A percentile compares a stretch with the other conserved stretches of the same genome.
Conservation (phyloP, 2,888 invertebrate species). For the Lingula anatina region DNA sequence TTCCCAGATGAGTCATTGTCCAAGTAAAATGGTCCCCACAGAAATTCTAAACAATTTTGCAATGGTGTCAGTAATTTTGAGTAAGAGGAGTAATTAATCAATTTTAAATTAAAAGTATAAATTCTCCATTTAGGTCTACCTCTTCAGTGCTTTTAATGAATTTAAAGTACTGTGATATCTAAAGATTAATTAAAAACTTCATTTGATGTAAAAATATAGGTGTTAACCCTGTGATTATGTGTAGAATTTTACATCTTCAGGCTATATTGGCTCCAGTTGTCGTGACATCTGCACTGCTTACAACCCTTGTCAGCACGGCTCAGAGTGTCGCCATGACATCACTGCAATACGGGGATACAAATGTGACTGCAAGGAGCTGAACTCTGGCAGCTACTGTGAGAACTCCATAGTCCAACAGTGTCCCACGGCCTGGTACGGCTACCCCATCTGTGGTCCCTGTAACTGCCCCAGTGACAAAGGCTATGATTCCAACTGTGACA, state of each 20-base stretch:
- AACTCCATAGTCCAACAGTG: conserved; percentile 58
- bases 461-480: conserved; percentile 77
- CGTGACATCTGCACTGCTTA: conserved; percentile 69
- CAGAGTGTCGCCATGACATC: conserved; percentile 59
- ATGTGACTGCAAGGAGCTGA: conserved; percentile 73
- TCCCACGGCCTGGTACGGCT: conserved; percentile 93
- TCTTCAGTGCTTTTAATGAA: no score
- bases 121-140: no score
- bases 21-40: no score
- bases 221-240: not conserved
- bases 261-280: conserved; percentile 59
- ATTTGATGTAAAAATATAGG: not conserved
- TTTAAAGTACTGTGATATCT: no score
- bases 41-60: no score
- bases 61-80: no score
- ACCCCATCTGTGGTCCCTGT: conserved; percentile 89
- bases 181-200: not conserved
- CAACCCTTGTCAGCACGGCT: conserved; percentile 75
- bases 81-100: no score
- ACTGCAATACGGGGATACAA: conserved; percentile 61
- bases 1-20: no score
- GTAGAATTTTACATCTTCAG: conserved; percentile 27
- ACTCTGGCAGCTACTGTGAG: conserved; percentile 56
- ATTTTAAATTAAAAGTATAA: no score
- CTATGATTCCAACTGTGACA: conserved; percentile 85